These are phyloP conservation scores for Troides helena DNA, from an alignment of 2,888 invertebrate genomes.

Conservation along the genomic window DNA sequence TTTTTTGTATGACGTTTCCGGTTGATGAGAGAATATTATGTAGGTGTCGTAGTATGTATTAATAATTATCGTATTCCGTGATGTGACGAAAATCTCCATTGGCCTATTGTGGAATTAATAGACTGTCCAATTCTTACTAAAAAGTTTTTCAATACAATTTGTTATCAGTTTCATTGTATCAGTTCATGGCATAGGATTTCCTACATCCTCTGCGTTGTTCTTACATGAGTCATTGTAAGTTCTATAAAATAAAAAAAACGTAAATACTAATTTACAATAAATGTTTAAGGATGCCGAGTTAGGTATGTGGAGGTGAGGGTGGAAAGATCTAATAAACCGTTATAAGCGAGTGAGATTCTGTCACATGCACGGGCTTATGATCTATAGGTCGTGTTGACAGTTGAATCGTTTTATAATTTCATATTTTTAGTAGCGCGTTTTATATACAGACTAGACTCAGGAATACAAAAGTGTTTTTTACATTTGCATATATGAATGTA, in stretches of 20 bases:
- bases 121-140: conserved; percentile 3
- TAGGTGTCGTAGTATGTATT: conserved; percentile 49
- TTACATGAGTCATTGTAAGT: too few relatives aligned
- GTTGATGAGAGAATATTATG: conserved; percentile 59
- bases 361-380: conserved; percentile 23
- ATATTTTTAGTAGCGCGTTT: conserved; percentile 52
- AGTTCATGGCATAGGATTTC: too few relatives aligned
- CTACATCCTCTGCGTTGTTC: too few relatives aligned
- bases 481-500: conserved; percentile 31
- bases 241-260: too few relatives aligned
- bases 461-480: conserved; percentile 34
- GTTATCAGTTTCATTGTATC: too few relatives aligned
- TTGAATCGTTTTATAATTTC: conserved; percentile 55
- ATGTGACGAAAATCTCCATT: conserved; percentile 19
- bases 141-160: not conserved
- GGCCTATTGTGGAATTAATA: conserved; percentile 22
- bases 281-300: too few relatives aligned
- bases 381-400: conserved; percentile 49
- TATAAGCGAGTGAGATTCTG: conserved; percentile 11
- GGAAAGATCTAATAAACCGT: too few relatives aligned
- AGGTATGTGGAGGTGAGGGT: too few relatives aligned
- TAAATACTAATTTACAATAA: too few relatives aligned
- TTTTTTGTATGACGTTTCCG: conserved; percentile 51
- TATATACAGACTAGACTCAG: conserved; percentile 41
- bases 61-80: conserved; percentile 22